Conservation (phyloP, 2,888 invertebrate species). For the Rutpela maculata region DNA sequence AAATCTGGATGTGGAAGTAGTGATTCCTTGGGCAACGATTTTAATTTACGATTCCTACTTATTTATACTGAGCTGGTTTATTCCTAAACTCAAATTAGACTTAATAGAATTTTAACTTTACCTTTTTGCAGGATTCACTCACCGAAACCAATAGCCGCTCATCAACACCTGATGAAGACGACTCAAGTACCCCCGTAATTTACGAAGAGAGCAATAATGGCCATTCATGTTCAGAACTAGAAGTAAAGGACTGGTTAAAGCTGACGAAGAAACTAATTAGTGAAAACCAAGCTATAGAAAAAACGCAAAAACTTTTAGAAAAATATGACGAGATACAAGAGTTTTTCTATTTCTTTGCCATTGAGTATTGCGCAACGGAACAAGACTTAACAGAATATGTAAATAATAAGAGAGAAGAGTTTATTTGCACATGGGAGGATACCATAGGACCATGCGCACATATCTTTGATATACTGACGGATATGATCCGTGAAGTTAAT, state of each 20-base stretch:
- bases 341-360: constrained; percentile 37
- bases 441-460: constrained; percentile 19
- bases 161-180: constrained; percentile 8
- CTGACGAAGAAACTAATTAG: constrained; percentile 22
- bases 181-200: background rate
- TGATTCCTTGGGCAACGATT: no score
- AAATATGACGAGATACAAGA: constrained; percentile 42
- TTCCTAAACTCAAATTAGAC: no score
- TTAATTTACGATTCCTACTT: no score
- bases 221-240: constrained; percentile 12
- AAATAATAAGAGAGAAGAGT: constrained; percentile 28
- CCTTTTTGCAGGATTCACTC: constrained; percentile 18
- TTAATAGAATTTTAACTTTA: no score
- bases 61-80: no score
- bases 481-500: constrained; percentile 32
- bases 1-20: no score
- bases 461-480: constrained; percentile 27
- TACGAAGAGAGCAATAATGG: background rate
- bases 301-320: constrained; percentile 21
- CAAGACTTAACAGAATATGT: constrained; percentile 24
- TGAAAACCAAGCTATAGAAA: constrained; percentile 24
- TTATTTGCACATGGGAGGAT: constrained; percentile 30
- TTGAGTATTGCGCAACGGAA: constrained; percentile 32
- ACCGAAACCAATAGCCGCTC: constrained; percentile 15
- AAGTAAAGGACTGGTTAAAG: constrained; percentile 37